A percentile compares a stretch with the other conserved stretches of the same genome.
phyloP scores from a whole-genome alignment of 2,888 invertebrate species.

The Scaptomyza cyrtandrae region DNA sequence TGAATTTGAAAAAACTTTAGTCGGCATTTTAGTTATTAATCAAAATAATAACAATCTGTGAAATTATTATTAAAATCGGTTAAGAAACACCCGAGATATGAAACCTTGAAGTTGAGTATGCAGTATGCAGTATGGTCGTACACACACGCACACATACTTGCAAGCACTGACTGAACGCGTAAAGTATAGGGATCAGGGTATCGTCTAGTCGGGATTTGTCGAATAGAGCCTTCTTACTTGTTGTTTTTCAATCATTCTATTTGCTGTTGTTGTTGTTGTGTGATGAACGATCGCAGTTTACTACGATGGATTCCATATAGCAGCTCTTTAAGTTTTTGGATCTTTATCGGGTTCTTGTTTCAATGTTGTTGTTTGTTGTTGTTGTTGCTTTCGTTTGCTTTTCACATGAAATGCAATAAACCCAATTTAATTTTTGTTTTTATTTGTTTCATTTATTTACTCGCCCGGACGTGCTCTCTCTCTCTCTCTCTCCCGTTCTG shows the following conservation, averaged over 20 bases:
- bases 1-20: too few species aligned
- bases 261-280: background rate
- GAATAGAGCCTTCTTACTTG: too few species aligned
- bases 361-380: constrained; percentile 16
- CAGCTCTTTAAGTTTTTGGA: constrained; percentile 28
- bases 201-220: too few species aligned
- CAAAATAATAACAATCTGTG: too few species aligned
- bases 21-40: too few species aligned
- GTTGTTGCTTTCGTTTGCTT: constrained; percentile 55
- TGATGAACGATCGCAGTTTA: constrained; percentile 34
- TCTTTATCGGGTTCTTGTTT: constrained; percentile 39
- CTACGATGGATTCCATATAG: constrained; percentile 43
- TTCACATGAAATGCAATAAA: constrained; percentile 79
- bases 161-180: too few species aligned
- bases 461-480: constrained; percentile 49
- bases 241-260: background rate
- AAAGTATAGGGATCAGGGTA: too few species aligned
- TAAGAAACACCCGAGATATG: too few species aligned
- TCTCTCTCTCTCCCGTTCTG: background rate
- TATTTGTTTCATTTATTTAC: constrained; percentile 75
- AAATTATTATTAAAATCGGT: too few species aligned
- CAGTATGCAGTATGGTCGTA: too few species aligned
- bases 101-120: too few species aligned
- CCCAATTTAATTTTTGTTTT: constrained; percentile 75
- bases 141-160: too few species aligned